Base-by-base conservation (phyloP, 2,797 vertebrate genomes). In the Hyperoplus lanceolatus region DNA sequence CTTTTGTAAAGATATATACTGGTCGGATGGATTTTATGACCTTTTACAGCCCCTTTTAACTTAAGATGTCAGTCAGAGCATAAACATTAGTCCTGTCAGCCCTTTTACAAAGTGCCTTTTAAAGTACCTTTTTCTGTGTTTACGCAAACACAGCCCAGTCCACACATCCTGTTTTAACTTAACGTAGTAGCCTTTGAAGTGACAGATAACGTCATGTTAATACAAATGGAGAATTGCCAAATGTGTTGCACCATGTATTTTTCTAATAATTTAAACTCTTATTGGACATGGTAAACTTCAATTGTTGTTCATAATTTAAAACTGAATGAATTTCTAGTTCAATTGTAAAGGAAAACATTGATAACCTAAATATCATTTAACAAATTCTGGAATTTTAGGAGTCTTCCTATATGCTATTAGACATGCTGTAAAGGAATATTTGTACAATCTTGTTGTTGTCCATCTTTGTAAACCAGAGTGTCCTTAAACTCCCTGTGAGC, bases 401-500 rank as follows among this genome's bases (percentile, higher is more conserved):
- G 8, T 3, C 5, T 45, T 55, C 13, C 13, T n/a, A 58, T 58
- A 13, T 36, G 7, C 13, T 59, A 1, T 10, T 45, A 16, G 21
- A 21, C 8, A 59, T 6, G 38, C n/a, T 21, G 4, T 12, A 45
- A 18, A 63, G 13, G 12, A 45, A 64, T 10, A 62, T 50, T 15
- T 49, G 14, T 70, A 2, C 39, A 18, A 55, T 54, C 48, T 10
- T 54, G 48, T 21, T 64, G 9, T 21, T 38, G 56, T 50, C 14
- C 3, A 5, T 56, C 48, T 49, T 57, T 8, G 87, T 69, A 56
- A 59, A 58, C 83, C 82, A 51, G 64, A 57, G 15, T 89, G 70
- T 56, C 86, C 86, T 7, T 90, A 85, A 84, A 93, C 92, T 39
- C 82, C 86, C 4, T 95, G 94, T 77, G 91, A 95, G 71, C 89